Base-by-base conservation (phyloP, 2,797 vertebrate genomes). In the Mormyrus hasselquistii region DNA sequence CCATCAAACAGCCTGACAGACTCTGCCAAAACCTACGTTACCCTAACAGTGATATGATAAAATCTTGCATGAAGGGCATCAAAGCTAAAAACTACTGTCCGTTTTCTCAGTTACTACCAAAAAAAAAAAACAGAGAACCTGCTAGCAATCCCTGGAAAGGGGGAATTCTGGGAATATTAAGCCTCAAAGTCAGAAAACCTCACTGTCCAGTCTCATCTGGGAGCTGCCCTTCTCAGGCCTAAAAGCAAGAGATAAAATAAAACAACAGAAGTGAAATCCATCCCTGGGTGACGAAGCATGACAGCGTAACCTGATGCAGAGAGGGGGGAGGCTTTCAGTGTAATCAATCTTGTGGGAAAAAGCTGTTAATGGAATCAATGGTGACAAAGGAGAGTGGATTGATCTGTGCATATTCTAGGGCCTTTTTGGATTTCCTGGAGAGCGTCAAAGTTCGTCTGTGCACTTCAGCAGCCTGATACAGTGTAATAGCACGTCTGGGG, bases 341-440 rank as follows among this genome's bases (percentile, higher is more conserved):
- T 94, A 95, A 96, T 96, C 95, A 94, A 95, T 96, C 94, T 95
- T 94, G 65, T 93, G 12, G 84, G 95, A 95, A 96, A 95, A 95
- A 94, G 94, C 95, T 95, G 94, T 95, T 96, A 96, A 96, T 95
- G 95, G 94, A 95, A 96, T 95, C 95, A 95, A 95, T 95, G 94
- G 92, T 93, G 93, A 94, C 93, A 94, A 92, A 89, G 90, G 89
- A 82, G 91, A 93, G 82, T 90, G 93, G 92, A 96, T 95, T 94
- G 95, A 96, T 96, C 94, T 93, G 93, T 88, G 89, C 93, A 91
- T 69, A 69, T 69, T 91, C 90, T 90, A 87, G 91, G 89, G 92
- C 94, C 93, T 93, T 95, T 96, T 95, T 94, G 95, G 94, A 94
- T 92, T 93, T 94, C 93, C 91, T 93, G 95, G 92, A 65, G 10